phyloP scores from a whole-genome alignment of 2,797 vertebrate genomes.

The Fistularia commersonii region DNA sequence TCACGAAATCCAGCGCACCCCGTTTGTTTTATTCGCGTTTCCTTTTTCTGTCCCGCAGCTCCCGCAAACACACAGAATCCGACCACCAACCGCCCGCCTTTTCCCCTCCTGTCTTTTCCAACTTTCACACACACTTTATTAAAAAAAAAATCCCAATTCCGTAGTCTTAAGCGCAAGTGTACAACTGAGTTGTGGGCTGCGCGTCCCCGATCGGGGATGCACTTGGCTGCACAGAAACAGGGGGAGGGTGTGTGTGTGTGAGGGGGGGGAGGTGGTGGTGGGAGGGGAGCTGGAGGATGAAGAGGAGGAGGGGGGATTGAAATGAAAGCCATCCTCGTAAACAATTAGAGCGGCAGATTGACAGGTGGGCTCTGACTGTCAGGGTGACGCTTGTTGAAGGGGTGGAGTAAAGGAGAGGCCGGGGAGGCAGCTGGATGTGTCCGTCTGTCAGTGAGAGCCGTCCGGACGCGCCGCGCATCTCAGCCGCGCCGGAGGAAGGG shows the following conservation, averaged over 20 bases:
- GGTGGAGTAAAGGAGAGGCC: conserved; percentile 95
- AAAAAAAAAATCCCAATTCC: no score
- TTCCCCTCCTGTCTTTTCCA: conserved; percentile 19
- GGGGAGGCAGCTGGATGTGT: conserved; percentile 98
- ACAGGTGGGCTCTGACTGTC: conserved; percentile 98
- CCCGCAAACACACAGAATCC: no score
- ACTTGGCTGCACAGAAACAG: no score
- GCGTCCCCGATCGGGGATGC: no score
- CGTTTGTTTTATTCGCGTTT: neutral
- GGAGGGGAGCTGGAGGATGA: no score
- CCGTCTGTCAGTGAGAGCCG: conserved; percentile 99
- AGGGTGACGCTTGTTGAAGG: conserved; percentile 96
- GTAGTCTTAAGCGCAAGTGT: no score
- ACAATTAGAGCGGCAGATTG: conserved; percentile 94
- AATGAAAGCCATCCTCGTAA: conserved; percentile 78
- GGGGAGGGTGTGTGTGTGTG: neutral
- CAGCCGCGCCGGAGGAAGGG: conserved; percentile 15
- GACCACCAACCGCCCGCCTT: no score
- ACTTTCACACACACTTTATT: neutral
- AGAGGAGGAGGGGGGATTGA: conserved; percentile 23
- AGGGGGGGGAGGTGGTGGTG: neutral
- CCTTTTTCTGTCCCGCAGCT: no score
- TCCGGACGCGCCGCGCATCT: conserved; percentile 91
- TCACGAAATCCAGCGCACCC: neutral
- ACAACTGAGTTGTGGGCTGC: no score